Base-by-base conservation (phyloP, 2,797 vertebrate genomes). In the Siniperca undulata region DNA sequence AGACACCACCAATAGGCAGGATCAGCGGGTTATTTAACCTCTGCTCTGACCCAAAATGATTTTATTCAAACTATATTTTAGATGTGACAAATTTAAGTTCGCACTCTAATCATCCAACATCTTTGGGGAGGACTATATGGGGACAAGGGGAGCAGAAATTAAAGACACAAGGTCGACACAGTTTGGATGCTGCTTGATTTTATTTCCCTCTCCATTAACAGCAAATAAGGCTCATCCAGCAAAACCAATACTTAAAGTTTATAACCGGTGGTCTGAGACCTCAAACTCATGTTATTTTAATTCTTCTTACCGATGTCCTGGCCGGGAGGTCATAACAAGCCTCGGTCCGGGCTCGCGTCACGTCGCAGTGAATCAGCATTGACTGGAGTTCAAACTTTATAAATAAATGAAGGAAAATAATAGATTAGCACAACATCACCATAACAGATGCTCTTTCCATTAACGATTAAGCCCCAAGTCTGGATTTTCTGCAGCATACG, bases 321-420 rank as follows among this genome's bases (percentile, higher is more conserved):
- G 86, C 91, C 1, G 96, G 94, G 80, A 97, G 95, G 66, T 97
- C 95, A 0, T 88, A 83, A 40, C 97, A 98, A 2, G 91, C 88
- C 82, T 97, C 96, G 46, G 93, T 92, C 74, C 93, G 91, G 24
- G 96, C 96, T 71, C 95, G 80, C 40, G 90, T 93, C 0, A 96
- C 94, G 73, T 98, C 96, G 11, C 97, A 98, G 77, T 97, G 96
- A 86, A 98, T 97, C 92, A 97, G 83, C 97, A 98, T 97, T 87
- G 96, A 97, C 38, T 97, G 97, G 66, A 98, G 94, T 67, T 98
- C 97, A 91, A 97, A 97, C 97, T 98, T 86, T 40, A 93, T 40
- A 80, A 34, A 78, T 72, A 71, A 60, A 82, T 0, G 16, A 42
- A 58, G 4, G 3, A 9, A 12, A 64, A 69, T 1, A 19, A 53